Percentiles rank a stretch among this genome's conserved stretches.
Conservation (phyloP, 2,113 vertebrate species). For the Thinocorus orbignyianus region DNA sequence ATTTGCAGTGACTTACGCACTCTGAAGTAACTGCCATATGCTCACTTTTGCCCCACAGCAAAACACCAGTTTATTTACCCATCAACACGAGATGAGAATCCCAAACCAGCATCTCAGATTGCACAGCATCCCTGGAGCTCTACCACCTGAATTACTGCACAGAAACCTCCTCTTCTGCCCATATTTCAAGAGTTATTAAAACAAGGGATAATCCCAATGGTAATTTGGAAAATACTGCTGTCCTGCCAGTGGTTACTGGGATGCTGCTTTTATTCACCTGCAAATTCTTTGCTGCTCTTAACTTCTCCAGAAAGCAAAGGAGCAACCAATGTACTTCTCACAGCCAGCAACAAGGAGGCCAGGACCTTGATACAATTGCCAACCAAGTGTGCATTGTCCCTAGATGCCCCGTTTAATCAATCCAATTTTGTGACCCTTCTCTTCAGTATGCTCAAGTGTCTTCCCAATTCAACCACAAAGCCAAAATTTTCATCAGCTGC, state of each 20-base stretch:
- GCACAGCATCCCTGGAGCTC: background rate
- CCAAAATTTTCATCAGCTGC: background rate
- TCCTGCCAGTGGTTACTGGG: background rate
- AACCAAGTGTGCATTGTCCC: background rate
- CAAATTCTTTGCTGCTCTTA: background rate
- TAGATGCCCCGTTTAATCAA: background rate
- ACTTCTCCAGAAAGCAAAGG: background rate
- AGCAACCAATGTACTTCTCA: background rate
- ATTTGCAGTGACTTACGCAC: background rate
- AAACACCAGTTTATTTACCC: slow-evolving; percentile 2
- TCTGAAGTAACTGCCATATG: background rate
- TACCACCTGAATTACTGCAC: background rate
- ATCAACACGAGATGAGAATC: background rate
- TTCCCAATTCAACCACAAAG: background rate
- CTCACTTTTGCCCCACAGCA: background rate
- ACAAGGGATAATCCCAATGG: background rate
- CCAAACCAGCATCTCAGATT: background rate
- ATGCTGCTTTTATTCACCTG: background rate
- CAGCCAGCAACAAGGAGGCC: background rate
- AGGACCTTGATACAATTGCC: background rate
- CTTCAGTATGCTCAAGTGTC: background rate
- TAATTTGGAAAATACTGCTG: background rate
- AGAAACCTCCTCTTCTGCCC: background rate
- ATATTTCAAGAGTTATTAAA: background rate
- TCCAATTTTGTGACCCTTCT: background rate